Conservation (phyloP, 2,888 invertebrate species). For the Drosophila trichaetosa region DNA sequence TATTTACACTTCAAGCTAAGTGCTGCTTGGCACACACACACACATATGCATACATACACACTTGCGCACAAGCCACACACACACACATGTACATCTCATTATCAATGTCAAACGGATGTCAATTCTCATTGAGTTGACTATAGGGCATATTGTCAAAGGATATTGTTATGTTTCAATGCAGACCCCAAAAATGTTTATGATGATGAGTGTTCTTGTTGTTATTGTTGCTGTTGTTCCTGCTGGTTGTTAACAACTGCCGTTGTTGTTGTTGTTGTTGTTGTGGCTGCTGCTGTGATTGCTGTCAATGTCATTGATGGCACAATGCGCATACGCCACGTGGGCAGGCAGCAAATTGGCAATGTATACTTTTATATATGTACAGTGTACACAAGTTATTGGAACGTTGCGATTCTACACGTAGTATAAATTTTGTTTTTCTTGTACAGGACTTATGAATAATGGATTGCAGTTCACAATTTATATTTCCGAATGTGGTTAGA, state of each 20-base stretch:
- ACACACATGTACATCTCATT: constrained; percentile 58
- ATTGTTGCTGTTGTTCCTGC: constrained; percentile 24
- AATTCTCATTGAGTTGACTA: constrained; percentile 73
- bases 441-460: not conserved
- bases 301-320: constrained; percentile 64
- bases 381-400: not conserved
- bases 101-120: constrained; percentile 78
- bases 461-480: not conserved
- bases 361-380: constrained; percentile 5
- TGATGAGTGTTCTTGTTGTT: constrained; percentile 31
- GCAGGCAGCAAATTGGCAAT: constrained; percentile 49
- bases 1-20: constrained; percentile 58
- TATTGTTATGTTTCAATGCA: constrained; percentile 76
- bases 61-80: constrained; percentile 13
- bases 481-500: not conserved
- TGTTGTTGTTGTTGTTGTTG: constrained; percentile 12
- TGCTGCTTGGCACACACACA: constrained; percentile 36
- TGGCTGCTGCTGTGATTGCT: constrained; percentile 46
- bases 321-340: constrained; percentile 70
- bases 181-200: constrained; percentile 43
- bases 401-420: not conserved
- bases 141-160: constrained; percentile 76
- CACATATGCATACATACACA: constrained; percentile 15
- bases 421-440: not conserved
- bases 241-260: constrained; percentile 31